phyloP scores from a whole-genome alignment of 2,113 vertebrate genomes.

The Raja brachyura region DNA sequence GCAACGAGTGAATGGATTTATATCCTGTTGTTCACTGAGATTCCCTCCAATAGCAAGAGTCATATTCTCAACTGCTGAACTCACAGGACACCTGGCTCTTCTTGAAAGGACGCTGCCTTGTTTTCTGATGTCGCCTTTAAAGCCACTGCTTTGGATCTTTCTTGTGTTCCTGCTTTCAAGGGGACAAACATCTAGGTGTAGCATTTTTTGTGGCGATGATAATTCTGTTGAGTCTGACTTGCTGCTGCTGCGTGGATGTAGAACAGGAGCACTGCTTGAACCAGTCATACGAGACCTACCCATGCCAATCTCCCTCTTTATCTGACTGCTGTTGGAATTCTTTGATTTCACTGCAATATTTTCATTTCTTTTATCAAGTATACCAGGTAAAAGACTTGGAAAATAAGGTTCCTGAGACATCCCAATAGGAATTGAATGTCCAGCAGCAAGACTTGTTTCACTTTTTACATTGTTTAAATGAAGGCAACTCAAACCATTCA shows the following conservation, averaged over 20 bases:
- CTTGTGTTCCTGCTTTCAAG: slow-evolving; percentile 36
- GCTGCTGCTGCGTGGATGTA: not conserved
- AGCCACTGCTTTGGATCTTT: slow-evolving; percentile 36
- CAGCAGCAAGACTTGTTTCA: not conserved
- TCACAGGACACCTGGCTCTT: slow-evolving; percentile 36
- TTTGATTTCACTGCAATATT: not conserved
- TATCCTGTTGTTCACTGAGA: slow-evolving; percentile 41
- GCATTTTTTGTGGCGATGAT: slow-evolving; percentile 29
- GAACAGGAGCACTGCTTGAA: not conserved
- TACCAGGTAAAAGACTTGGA: not conserved
- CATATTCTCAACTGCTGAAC: slow-evolving; percentile 35
- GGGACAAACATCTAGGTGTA: slow-evolving; percentile 39
- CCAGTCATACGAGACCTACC: not conserved
- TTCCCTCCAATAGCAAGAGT: slow-evolving; percentile 46
- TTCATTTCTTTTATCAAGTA: slow-evolving; percentile 1
- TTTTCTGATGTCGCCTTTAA: slow-evolving; percentile 32
- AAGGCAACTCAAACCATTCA: slow-evolving; percentile 40
- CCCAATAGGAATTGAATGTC: not conserved
- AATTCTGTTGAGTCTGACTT: slow-evolving; percentile 8
- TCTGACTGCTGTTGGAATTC: not conserved
- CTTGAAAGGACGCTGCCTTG: slow-evolving; percentile 38
- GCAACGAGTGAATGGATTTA: not conserved
- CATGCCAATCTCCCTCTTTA: slow-evolving; percentile 10
- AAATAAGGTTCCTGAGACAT: not conserved
- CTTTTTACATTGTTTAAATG: slow-evolving; percentile 40